phyloP scores from a whole-genome alignment of 2,113 vertebrate genomes.

The Callorhinus ursinus region DNA sequence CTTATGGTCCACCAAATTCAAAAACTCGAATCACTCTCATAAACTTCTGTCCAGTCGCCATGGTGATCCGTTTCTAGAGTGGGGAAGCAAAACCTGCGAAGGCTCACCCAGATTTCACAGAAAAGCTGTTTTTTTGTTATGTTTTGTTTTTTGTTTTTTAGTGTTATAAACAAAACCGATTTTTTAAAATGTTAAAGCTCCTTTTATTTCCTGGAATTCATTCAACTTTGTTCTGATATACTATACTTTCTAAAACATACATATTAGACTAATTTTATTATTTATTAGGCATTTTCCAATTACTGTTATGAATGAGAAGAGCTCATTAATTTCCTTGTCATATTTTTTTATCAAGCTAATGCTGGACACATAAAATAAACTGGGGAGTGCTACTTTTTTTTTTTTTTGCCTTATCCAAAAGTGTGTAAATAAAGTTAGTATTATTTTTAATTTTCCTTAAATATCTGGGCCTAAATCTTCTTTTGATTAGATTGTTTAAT shows the following conservation, averaged over 20 bases:
- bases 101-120: fast-evolving
- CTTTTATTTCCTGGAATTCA: not conserved
- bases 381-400: not conserved
- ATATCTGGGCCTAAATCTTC: not conserved
- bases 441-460: not conserved
- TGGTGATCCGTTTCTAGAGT: conserved; percentile 47
- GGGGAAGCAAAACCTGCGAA: not conserved
- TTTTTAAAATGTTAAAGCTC: not conserved
- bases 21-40: conserved; percentile 94
- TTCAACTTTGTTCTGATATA: not conserved
- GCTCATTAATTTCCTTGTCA: not conserved
- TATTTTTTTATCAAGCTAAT: not conserved
- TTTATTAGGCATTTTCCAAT: not conserved
- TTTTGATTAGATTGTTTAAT: not conserved
- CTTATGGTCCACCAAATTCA: conserved; percentile 93
- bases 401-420: not conserved
- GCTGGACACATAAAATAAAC: not conserved
- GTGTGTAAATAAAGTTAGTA: not conserved
- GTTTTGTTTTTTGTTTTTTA: not conserved
- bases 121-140: conserved; percentile 73
- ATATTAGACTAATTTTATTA: not conserved
- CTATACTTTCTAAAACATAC: not conserved
- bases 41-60: conserved; percentile 87
- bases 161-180: not conserved
- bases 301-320: not conserved